Evolutionary conservation across 1,140 invertebrate genomes (phyloP).

Genomic region (Euborellia annulipes): DNA sequence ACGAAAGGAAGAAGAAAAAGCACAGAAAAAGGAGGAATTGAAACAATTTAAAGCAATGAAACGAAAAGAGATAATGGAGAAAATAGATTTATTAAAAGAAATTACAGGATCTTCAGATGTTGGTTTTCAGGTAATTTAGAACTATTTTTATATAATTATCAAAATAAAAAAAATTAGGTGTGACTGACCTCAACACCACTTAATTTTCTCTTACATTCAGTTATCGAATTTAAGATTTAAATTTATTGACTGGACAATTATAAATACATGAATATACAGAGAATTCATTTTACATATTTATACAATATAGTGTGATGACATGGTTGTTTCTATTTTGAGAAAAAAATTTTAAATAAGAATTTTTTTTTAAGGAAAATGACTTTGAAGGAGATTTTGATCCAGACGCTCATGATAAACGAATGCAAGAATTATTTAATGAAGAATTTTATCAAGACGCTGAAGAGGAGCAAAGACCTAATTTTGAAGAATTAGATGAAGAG

Average conservation of each 20-base stretch:
- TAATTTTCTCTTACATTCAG: no score
- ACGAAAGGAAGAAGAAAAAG: conserved; percentile 68
- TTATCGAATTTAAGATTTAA: no score
- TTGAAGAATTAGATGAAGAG: conserved; percentile 64
- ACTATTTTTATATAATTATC: no score
- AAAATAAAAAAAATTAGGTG: no score
- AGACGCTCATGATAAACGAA: conserved; percentile 67
- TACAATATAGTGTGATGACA: no score
- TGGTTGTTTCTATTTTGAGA: no score
- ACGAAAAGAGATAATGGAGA: conserved; percentile 77
- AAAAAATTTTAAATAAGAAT: no score
- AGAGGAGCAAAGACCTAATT: conserved; percentile 60
- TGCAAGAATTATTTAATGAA: conserved; percentile 75
- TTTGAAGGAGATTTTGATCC: conserved; percentile 89
- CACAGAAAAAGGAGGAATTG: conserved; percentile 69
- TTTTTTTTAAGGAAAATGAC: conserved; percentile 36
- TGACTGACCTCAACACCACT: no score
- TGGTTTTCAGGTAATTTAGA: conserved; percentile 33
- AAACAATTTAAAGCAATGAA: conserved; percentile 75
- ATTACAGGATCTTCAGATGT: conserved; percentile 61
- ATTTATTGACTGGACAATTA: no score
- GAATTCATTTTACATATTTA: no score
- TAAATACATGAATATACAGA: no score
- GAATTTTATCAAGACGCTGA: conserved; percentile 63
- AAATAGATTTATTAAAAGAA: conserved; percentile 71